Base-by-base conservation (phyloP, 2,888 invertebrate genomes). In the Taphrorychus bicolor region DNA sequence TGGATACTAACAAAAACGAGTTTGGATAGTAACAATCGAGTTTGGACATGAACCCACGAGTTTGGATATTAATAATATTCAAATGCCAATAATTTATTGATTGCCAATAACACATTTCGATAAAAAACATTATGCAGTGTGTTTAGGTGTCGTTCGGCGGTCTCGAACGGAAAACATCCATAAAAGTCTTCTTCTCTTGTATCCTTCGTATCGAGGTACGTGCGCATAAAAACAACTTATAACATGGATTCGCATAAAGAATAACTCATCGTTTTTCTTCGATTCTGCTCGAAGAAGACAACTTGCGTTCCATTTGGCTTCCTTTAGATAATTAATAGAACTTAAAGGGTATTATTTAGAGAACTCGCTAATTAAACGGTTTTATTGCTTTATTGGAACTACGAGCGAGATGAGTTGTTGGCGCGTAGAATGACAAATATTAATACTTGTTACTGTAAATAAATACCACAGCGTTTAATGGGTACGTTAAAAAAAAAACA, bases 91-190 rank as follows among this genome's bases (percentile, higher is more conserved):
- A 45, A 45, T 45, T 45, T 45, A 45, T 45, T 45, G 14, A 45
- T 16, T 45, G 45, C 14, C 14, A 45, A 45, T n/a, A n/a, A n/a
- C n/a, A n/a, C 45, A 17, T 45, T 7, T 16, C 17, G 45, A 45
- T 45, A 45, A 45, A 45, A 45, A 45, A 45, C 7, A 16, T 14
- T 45, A 16, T 45, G 9, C 45, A 22, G 59, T 40, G 40, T 59
- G 59, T 52, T 14, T 24, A 14, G 32, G 21, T 52, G 41, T 16
- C 40, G 41, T 41, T 59, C 41, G 59, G 17, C 51, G 52, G 59
- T 22, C 59, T 32, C 32, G 51, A 41, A 49, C 51, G 59, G 59
- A 59, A 59, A 49, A 40, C 59, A 52, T 59, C 57, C 57, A 58
- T 58, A 58, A 41, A 41, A 58, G 45, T 22, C n/a, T 21, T 21